Conservation (phyloP, 2,113 vertebrate genomes). For the Parus major region DNA sequence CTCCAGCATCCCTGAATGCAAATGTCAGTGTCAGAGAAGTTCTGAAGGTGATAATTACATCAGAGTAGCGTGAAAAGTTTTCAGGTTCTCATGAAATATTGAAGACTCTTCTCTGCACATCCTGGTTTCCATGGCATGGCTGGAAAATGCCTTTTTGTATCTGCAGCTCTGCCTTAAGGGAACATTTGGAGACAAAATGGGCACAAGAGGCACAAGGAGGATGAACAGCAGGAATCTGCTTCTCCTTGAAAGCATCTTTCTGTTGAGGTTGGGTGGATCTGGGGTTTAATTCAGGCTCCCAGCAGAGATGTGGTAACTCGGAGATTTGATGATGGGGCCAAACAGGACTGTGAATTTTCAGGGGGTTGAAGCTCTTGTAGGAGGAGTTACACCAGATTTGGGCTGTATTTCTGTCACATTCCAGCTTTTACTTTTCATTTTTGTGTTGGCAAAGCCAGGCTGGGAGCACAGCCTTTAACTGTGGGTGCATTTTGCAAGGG, state of each 20-base stretch:
- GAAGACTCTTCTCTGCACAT: too few species aligned
- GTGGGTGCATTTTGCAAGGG: not conserved
- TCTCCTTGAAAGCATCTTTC: not conserved
- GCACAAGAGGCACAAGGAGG: too few species aligned
- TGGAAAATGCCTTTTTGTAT: not conserved
- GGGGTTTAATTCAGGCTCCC: not conserved
- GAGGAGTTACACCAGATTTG: not conserved
- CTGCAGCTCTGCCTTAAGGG: not conserved
- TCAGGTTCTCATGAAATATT: not conserved
- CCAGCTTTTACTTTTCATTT: not conserved
- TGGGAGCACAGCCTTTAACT: not conserved
- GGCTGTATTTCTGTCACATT: not conserved
- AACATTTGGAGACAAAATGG: not conserved
- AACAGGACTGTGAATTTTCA: not conserved
- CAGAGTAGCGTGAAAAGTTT: not conserved
- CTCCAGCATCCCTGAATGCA: not conserved
- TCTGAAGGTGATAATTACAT: not conserved
- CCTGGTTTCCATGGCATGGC: not conserved
- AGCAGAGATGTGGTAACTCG: not conserved
- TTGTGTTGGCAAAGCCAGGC: not conserved
- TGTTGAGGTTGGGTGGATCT: not conserved
- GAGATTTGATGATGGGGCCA: not conserved
- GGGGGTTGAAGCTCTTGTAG: not conserved
- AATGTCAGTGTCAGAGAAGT: not conserved
- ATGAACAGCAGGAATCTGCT: not conserved